These are phyloP conservation scores for Trachops cirrhosus DNA, from an alignment of 2,797 vertebrate species.

Conservation along the genomic window DNA sequence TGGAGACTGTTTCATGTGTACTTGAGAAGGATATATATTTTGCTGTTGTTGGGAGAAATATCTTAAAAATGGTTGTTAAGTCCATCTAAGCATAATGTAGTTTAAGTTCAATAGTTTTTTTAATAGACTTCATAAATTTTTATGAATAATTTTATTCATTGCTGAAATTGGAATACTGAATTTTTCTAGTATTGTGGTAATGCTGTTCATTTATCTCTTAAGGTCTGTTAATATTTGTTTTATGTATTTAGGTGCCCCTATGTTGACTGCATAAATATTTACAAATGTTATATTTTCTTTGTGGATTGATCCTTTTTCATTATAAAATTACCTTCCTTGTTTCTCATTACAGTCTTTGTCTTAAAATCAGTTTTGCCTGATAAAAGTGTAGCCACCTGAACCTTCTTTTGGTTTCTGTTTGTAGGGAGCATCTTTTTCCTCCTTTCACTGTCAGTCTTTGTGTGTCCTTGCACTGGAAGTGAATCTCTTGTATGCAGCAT, in stretches of 20 bases:
- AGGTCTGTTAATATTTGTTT: background rate
- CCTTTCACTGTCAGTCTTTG: too few species aligned
- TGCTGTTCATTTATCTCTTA: background rate
- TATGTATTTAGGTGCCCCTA: background rate
- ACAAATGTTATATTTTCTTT: too few species aligned
- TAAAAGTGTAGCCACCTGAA: too few species aligned
- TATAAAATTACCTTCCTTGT: background rate
- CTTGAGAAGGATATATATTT: background rate
- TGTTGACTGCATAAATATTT: too few species aligned
- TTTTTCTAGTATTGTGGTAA: background rate
- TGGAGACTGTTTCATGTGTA: too few species aligned
- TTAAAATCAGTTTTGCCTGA: background rate
- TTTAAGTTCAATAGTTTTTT: background rate
- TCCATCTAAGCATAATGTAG: background rate
- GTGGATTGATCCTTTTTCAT: background rate
- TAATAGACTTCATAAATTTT: too few species aligned
- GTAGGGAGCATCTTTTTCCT: too few species aligned
- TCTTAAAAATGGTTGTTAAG: background rate
- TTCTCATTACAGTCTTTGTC: background rate
- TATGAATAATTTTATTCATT: background rate
- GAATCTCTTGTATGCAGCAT: background rate
- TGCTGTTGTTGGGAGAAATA: background rate
- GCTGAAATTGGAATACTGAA: background rate
- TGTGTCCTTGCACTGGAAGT: background rate
- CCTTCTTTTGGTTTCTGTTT: too few species aligned